A percentile compares a stretch with the other conserved stretches of the same genome.
phyloP scores from a whole-genome alignment of 2,797 vertebrate genomes.

The Pangasius djambal region DNA sequence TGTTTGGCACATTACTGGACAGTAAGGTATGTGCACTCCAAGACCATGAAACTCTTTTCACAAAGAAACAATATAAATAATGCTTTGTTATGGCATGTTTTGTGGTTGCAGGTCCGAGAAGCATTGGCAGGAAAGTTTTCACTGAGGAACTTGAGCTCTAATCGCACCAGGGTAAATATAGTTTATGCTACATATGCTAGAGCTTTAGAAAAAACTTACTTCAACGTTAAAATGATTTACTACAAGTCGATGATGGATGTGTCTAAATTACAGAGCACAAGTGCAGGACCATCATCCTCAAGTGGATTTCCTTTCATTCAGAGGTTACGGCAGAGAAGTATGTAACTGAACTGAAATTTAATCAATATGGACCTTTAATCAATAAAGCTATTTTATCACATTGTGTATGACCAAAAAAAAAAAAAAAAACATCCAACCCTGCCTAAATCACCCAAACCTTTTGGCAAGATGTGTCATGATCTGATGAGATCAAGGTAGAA shows the following conservation, averaged over 20 bases:
- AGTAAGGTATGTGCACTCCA: neutral
- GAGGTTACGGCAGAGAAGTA: slow-evolving; percentile 46
- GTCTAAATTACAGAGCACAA: slow-evolving; percentile 47
- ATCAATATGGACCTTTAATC: neutral
- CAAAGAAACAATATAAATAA: neutral
- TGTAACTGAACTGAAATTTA: neutral
- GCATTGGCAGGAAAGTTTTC: slow-evolving; percentile 73
- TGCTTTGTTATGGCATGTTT: neutral
- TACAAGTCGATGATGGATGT: neutral
- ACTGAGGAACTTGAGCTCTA: slow-evolving; percentile 61
- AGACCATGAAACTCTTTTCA: neutral
- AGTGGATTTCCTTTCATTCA: slow-evolving; percentile 49
- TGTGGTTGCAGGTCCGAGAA: slow-evolving; percentile 72
- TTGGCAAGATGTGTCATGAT: too few species aligned
- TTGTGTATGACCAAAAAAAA: neutral
- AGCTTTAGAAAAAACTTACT: slow-evolving; percentile 8
- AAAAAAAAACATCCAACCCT: too few species aligned
- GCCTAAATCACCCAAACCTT: too few species aligned
- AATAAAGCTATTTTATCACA: neutral
- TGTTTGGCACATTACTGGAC: slow-evolving; percentile 2
- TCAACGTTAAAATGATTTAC: neutral
- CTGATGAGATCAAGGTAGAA: too few species aligned
- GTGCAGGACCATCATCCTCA: slow-evolving; percentile 51
- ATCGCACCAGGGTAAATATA: neutral
- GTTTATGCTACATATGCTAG: neutral